Conservation (phyloP, 2,888 invertebrate species). For the Hanleya hanleyi region DNA sequence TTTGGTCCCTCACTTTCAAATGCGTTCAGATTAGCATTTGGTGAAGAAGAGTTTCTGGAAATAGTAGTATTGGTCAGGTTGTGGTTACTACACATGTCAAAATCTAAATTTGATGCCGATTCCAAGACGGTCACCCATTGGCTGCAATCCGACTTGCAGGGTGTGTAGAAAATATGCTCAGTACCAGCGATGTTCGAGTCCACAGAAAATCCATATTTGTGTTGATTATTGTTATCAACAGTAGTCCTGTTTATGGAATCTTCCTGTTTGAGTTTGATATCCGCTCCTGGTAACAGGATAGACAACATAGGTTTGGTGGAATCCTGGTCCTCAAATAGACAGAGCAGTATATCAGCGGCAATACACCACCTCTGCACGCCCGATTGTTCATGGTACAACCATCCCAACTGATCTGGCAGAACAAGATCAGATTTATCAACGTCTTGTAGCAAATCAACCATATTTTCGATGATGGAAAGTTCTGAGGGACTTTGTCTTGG, state of each 20-base stretch:
- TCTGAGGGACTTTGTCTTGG: background rate
- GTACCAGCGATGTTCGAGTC: conserved; percentile 47
- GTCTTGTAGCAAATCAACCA: conserved; percentile 1
- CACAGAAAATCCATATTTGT: conserved; percentile 20
- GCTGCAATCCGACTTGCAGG: conserved; percentile 35
- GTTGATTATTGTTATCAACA: background rate
- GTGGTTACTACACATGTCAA: background rate
- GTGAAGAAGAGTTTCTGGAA: background rate
- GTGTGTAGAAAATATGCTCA: conserved; percentile 53
- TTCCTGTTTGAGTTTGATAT: background rate
- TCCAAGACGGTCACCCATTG: conserved; percentile 10
- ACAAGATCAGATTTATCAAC: conserved; percentile 40
- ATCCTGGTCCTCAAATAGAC: conserved; percentile 52
- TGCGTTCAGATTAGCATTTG: background rate
- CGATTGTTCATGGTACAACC: conserved; percentile 54
- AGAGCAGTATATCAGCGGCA: conserved; percentile 58
- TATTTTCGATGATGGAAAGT: background rate
- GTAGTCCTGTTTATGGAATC: background rate
- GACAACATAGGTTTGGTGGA: conserved; percentile 49
- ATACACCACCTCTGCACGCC: conserved; percentile 55
- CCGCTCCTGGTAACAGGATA: conserved; percentile 49
- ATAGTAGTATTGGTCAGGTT: background rate
- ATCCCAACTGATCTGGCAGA: conserved; percentile 54
- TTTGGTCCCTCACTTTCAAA: background rate
- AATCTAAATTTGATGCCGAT: background rate